phyloP scores from a whole-genome alignment of 2,797 vertebrate species.

The Hylomyscus alleni region DNA sequence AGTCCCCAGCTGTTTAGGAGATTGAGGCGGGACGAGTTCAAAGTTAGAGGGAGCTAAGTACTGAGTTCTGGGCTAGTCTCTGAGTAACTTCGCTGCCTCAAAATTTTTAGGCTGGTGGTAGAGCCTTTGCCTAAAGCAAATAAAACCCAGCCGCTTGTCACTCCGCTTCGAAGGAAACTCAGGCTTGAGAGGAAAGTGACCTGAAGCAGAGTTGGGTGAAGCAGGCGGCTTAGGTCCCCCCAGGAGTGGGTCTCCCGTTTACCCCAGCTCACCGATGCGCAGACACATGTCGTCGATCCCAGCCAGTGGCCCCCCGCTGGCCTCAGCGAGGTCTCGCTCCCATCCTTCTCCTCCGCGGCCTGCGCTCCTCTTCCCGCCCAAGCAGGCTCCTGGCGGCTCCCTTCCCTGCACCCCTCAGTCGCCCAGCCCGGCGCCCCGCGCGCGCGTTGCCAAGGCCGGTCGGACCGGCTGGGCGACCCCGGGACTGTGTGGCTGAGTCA shows the following conservation, averaged over 20 bases:
- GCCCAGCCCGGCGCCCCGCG: conserved; percentile 24
- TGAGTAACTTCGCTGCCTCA: background rate
- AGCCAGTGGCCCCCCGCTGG: conserved; percentile 21
- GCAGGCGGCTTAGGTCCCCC: background rate
- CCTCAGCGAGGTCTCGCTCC: conserved; percentile 61
- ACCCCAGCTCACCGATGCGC: conserved; percentile 77
- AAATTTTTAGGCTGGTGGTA: background rate
- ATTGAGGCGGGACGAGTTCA: background rate
- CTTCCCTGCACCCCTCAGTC: conserved; percentile 69
- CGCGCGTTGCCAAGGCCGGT: conserved; percentile 77
- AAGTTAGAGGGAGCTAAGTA: background rate
- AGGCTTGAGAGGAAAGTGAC: conserved; percentile 4
- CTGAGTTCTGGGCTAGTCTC: background rate
- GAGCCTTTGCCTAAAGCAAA: background rate
- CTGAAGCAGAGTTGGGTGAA: background rate
- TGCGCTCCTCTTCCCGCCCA: conserved; percentile 54
- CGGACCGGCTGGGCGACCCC: conserved; percentile 84
- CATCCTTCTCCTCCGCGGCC: conserved; percentile 52
- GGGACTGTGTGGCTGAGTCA: conserved; percentile 73
- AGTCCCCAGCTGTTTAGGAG: too few species aligned
- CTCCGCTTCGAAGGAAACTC: conserved; percentile 32
- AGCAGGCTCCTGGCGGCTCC: conserved; percentile 45
- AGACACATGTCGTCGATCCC: conserved; percentile 78
- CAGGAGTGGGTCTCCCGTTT: background rate
- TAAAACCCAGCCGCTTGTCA: background rate